Evolutionary conservation across 2,113 vertebrate genomes (phyloP).

Genomic region (Cyphomyrus discorhynchus): DNA sequence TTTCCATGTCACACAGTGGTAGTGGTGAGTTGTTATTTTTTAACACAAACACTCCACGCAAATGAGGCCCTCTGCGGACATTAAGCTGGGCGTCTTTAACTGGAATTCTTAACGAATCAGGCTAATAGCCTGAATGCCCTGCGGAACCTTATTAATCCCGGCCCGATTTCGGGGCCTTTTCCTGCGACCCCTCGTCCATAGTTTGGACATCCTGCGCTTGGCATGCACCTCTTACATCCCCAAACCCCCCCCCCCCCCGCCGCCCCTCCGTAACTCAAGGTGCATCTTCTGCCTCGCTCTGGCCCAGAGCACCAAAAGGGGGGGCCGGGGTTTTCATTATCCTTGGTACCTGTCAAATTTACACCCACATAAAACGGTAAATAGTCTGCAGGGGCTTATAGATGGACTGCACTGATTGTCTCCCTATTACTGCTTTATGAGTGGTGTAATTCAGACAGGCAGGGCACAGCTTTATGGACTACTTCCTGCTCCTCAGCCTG

Average conservation of each 20-base stretch:
- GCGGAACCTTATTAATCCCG: background rate
- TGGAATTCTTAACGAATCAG: background rate
- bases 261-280: background rate
- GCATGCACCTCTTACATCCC: background rate
- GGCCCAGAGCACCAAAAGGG: background rate
- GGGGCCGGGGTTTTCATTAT: conserved; percentile 35
- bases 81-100: background rate
- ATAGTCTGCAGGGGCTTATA: conserved; percentile 52
- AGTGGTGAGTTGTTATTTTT: background rate
- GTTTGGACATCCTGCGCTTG: background rate
- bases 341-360: conserved; percentile 56
- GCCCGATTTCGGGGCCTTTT: background rate
- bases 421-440: conserved; percentile 64
- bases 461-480: conserved; percentile 34
- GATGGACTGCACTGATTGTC: conserved; percentile 61
- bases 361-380: conserved; percentile 63
- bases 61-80: background rate
- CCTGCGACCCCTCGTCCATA: background rate
- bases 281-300: background rate
- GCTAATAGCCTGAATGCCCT: background rate
- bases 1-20: background rate
- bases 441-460: conserved; percentile 54
- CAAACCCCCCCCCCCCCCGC: too few relatives aligned
- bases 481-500: conserved; percentile 20
- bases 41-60: background rate